A percentile compares a stretch with the other conserved stretches of the same genome.
phyloP scores from a whole-genome alignment of 1,140 invertebrate genomes.

The Drosophila lacteicornis region DNA sequence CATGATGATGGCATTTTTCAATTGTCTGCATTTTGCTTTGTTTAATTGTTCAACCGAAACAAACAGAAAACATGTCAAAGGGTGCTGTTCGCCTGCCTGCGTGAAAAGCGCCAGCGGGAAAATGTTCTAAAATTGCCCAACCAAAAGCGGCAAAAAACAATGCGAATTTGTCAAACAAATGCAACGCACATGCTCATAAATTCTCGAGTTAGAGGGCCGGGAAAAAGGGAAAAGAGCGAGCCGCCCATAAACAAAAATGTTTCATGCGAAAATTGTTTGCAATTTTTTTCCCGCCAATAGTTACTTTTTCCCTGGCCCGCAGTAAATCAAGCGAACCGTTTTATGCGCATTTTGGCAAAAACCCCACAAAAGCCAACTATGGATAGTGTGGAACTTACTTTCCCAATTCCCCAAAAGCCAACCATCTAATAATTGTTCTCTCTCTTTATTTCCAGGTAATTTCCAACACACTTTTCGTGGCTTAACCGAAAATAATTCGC shows the following conservation, averaged over 20 bases:
- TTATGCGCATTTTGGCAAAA: slow-evolving; percentile 1
- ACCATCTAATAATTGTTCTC: slow-evolving; percentile 33
- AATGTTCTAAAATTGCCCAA: slow-evolving; percentile 35
- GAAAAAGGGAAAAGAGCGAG: slow-evolving; percentile 1
- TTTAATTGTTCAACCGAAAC: slow-evolving; percentile 51
- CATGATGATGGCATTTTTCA: slow-evolving; percentile 68
- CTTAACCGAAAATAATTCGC: slow-evolving; percentile 47
- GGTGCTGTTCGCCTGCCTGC: not conserved
- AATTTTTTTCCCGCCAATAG: slow-evolving; percentile 1
- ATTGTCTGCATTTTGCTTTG: slow-evolving; percentile 52
- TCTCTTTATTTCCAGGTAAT: slow-evolving; percentile 51
- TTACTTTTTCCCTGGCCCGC: not conserved
- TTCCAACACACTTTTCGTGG: slow-evolving; percentile 40
- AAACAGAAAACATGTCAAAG: slow-evolving; percentile 49
- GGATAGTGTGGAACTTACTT: slow-evolving; percentile 5
- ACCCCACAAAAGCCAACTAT: slow-evolving; percentile 10
- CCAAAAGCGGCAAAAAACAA: slow-evolving; percentile 43
- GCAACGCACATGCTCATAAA: slow-evolving; percentile 61
- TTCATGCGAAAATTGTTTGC: slow-evolving; percentile 40
- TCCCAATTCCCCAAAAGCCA: slow-evolving; percentile 1
- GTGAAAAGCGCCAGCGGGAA: slow-evolving; percentile 32
- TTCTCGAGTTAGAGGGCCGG: slow-evolving; percentile 12
- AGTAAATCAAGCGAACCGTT: slow-evolving; percentile 41
- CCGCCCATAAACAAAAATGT: slow-evolving; percentile 50
- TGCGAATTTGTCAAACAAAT: slow-evolving; percentile 64